These are phyloP conservation scores for Physella acuta DNA, from an alignment of 1,140 invertebrate genomes.

Conservation along the genomic window DNA sequence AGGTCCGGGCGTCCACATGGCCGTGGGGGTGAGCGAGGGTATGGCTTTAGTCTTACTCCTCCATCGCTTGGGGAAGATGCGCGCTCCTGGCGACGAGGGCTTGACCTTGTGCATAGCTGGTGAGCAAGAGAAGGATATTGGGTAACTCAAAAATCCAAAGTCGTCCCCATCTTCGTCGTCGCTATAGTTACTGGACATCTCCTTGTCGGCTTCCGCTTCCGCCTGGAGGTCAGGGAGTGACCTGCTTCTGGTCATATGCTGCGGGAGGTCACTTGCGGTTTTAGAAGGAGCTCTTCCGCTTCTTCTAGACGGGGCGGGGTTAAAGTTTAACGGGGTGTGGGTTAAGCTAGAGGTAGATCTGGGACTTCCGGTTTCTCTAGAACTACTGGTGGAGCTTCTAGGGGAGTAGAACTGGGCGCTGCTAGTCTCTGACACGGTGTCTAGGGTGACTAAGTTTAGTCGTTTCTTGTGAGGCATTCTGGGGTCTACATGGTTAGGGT, in stretches of 20 bases:
- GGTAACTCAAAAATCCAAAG: conserved; percentile 49
- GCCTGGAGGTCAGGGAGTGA: conserved; percentile 42
- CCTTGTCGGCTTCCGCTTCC: conserved; percentile 24
- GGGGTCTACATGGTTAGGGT: background rate
- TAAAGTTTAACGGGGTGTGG: background rate
- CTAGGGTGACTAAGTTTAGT: background rate
- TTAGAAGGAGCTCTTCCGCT: background rate
- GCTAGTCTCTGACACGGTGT: background rate
- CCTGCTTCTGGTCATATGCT: conserved; percentile 33
- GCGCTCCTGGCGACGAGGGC: conserved; percentile 9
- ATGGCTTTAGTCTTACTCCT: conserved; percentile 19
- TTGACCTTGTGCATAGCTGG: conserved; percentile 50
- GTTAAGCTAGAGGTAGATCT: background rate
- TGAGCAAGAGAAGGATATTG: conserved; percentile 34
- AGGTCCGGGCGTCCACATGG: conserved; percentile 26
- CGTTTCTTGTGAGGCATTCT: background rate
- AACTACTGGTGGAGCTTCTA: background rate
- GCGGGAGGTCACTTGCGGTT: background rate
- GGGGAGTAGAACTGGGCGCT: background rate
- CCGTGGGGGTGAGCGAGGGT: background rate
- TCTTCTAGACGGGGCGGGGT: background rate
- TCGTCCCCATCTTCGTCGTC: conserved; percentile 53
- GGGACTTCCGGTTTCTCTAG: background rate
- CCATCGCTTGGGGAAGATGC: conserved; percentile 22
- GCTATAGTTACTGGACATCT: conserved; percentile 29